Evolutionary conservation across 2,888 invertebrate genomes (phyloP).

Genomic region (Rhingia rostrata): DNA sequence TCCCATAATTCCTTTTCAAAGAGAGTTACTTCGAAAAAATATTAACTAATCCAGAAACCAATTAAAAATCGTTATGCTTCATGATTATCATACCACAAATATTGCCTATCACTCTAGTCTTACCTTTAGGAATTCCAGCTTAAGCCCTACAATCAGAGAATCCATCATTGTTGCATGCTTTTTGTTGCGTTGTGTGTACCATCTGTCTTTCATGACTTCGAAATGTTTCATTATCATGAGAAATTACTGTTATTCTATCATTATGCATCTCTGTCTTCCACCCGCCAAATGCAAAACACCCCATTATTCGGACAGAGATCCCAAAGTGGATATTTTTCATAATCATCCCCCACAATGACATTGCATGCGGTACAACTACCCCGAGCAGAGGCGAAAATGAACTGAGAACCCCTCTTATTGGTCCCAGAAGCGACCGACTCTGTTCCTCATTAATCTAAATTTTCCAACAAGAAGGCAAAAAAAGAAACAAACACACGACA

Average conservation of each 20-base stretch:
- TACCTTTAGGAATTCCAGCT: no score
- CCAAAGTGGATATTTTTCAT: slow-evolving; percentile 74
- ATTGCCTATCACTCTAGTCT: no score
- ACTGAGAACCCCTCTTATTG: slow-evolving; percentile 70
- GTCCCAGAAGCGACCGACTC: slow-evolving; percentile 73
- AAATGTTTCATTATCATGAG: slow-evolving; percentile 51
- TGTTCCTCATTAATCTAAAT: slow-evolving; percentile 75
- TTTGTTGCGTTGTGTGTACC: background rate
- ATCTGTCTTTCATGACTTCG: slow-evolving; percentile 35
- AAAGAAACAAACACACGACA: slow-evolving; percentile 34
- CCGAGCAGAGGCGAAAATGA: slow-evolving; percentile 56
- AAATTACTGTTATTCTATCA: slow-evolving; percentile 57
- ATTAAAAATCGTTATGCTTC: no score
- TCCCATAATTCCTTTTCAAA: no score
- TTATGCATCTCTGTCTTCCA: slow-evolving; percentile 25
- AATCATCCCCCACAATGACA: slow-evolving; percentile 68
- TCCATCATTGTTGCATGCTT: slow-evolving; percentile 14
- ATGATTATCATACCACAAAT: no score
- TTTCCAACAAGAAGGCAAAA: slow-evolving; percentile 62
- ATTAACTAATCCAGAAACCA: no score
- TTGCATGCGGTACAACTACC: slow-evolving; percentile 64
- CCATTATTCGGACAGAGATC: slow-evolving; percentile 50
- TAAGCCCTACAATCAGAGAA: background rate
- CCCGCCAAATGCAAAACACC: slow-evolving; percentile 23
- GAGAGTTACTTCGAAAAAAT: no score